Conservation (phyloP, 2,888 invertebrate genomes). For the Pilophorus perplexus region DNA sequence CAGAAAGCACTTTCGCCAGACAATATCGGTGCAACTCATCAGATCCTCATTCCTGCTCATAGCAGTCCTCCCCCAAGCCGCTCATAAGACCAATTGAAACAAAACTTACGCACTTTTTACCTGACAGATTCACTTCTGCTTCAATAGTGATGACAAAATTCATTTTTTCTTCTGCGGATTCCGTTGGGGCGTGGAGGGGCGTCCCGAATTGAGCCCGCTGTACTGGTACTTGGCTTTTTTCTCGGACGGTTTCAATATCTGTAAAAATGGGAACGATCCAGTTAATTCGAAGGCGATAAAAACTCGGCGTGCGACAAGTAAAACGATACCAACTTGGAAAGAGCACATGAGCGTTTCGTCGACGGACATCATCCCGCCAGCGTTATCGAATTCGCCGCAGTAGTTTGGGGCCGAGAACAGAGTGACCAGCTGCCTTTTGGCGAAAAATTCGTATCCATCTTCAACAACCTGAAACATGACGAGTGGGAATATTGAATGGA, state of each 20-base stretch:
- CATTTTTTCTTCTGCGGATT: slow-evolving; percentile 66
- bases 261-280: slow-evolving; percentile 50
- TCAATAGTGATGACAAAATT: slow-evolving; percentile 49
- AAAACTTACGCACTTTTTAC: background rate
- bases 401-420: slow-evolving; percentile 98
- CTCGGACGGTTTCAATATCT: slow-evolving; percentile 99
- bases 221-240: slow-evolving; percentile 99
- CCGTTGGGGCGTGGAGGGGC: slow-evolving; percentile 81
- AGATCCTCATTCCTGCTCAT: no score
- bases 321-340: slow-evolving; percentile 77
- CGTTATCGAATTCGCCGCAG: slow-evolving; percentile 98
- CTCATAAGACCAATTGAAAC: background rate
- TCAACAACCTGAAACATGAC: slow-evolving; percentile 81
- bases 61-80: background rate
- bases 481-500: no score
- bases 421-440: slow-evolving; percentile 95
- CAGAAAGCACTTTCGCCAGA: no score
- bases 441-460: slow-evolving; percentile 99
- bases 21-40: background rate
- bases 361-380: slow-evolving; percentile 99
- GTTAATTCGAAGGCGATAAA: background rate
- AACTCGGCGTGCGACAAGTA: no score
- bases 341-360: slow-evolving; percentile 99
- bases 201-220: slow-evolving; percentile 79
- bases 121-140: no score